Conservation (phyloP, 2,888 invertebrate genomes). For the Trypoxylon attenuatum region DNA sequence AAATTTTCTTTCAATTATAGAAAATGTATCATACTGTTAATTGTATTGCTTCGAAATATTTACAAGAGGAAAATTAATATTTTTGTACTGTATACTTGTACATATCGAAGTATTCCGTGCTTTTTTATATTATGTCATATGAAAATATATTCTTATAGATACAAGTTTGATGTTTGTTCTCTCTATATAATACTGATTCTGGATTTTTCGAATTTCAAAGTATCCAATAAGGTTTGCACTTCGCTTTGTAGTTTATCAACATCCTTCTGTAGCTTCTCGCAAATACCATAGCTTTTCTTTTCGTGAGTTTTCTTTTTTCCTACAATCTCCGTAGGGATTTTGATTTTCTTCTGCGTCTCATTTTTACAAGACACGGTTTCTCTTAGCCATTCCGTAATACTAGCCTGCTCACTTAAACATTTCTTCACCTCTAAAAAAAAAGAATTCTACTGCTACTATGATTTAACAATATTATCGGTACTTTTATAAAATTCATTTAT, state of each 20-base stretch:
- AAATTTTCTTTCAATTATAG: conserved; percentile 6
- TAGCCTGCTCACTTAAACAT: conserved; percentile 57
- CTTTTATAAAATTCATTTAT: background rate
- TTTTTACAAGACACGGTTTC: background rate
- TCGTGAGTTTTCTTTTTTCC: too few species aligned
- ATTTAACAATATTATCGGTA: background rate
- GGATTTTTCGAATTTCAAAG: conserved; percentile 37
- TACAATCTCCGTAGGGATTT: background rate
- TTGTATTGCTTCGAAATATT: conserved; percentile 30
- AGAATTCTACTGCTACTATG: background rate
- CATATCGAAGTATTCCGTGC: too few species aligned
- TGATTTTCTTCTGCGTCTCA: background rate
- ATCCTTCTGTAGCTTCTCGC: conserved; percentile 52
- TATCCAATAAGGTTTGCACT: conserved; percentile 57
- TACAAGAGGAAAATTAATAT: conserved; percentile 4
- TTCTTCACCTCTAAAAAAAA: conserved; percentile 58
- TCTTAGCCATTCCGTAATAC: conserved; percentile 25
- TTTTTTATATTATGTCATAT: too few species aligned
- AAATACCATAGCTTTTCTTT: conserved; percentile 32
- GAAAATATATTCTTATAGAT: conserved; percentile 12
- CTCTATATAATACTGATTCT: conserved; percentile 20
- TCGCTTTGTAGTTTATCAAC: conserved; percentile 64
- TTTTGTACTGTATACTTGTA: conserved; percentile 11
- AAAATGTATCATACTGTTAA: conserved; percentile 38
- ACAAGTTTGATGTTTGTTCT: too few species aligned